Conservation (phyloP, 2,888 invertebrate genomes). For the Calliphora vomitoria region DNA sequence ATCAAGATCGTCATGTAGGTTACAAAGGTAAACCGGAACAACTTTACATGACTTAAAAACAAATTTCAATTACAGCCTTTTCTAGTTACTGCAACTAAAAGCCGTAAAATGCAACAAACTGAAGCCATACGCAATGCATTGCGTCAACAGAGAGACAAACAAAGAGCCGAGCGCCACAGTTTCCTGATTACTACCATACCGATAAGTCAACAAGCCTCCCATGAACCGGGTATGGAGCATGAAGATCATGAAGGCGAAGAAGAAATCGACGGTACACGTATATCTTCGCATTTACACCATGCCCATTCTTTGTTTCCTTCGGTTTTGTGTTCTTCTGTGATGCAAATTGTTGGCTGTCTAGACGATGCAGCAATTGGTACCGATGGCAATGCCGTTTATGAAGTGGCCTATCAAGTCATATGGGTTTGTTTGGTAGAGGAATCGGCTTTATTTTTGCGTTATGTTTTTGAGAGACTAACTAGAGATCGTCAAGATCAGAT, state of each 20-base stretch:
- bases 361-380: conserved; percentile 98
- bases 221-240: conserved; percentile 96
- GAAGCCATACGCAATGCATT: conserved; percentile 98
- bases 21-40: conserved; percentile 67
- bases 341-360: conserved; percentile 96
- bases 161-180: conserved; percentile 96
- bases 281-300: conserved; percentile 93
- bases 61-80: conserved; percentile 88
- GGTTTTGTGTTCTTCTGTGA: conserved; percentile 96
- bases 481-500: conserved; percentile 96
- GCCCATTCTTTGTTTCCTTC: conserved; percentile 99
- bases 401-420: conserved; percentile 98
- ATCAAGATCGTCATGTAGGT: conserved; percentile 97
- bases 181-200: conserved; percentile 98
- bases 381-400: conserved; percentile 98
- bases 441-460: conserved; percentile 96
- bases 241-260: conserved; percentile 94
- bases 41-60: conserved; percentile 63
- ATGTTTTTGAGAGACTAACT: conserved; percentile 97
- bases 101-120: conserved; percentile 99
- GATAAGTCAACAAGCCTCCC: conserved; percentile 96
- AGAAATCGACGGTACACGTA: conserved; percentile 89
- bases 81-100: conserved; percentile 98
- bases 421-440: conserved; percentile 99
- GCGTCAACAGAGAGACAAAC: conserved; percentile 97